phyloP scores from a whole-genome alignment of 2,113 vertebrate species.

The Telmatochromis sp. region DNA sequence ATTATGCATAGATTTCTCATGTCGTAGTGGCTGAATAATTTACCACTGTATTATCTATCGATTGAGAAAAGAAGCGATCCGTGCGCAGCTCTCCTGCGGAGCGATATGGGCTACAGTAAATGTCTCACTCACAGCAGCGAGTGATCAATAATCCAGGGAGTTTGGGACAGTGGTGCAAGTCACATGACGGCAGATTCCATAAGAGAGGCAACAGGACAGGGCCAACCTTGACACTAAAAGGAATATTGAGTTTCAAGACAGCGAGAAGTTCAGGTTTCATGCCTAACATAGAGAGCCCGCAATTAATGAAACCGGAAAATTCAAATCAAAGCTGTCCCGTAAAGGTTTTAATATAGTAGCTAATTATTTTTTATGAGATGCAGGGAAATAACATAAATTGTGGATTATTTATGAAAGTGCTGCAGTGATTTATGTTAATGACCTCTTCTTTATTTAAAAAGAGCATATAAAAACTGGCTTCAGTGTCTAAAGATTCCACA shows the following conservation, averaged over 20 bases:
- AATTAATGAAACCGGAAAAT: slow-evolving; percentile 57
- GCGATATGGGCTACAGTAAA: slow-evolving; percentile 36
- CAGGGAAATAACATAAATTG: not conserved
- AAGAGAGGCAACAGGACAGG: slow-evolving; percentile 44
- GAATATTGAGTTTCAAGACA: slow-evolving; percentile 67
- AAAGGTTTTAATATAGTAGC: not conserved
- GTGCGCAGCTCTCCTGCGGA: not conserved
- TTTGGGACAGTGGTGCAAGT: slow-evolving; percentile 33
- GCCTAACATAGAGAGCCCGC: slow-evolving; percentile 42
- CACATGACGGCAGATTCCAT: slow-evolving; percentile 61
- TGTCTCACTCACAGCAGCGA: slow-evolving; percentile 27
- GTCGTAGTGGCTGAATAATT: slow-evolving; percentile 14
- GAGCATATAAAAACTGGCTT: not conserved
- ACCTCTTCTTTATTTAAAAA: not conserved
- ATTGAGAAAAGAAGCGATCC: slow-evolving; percentile 2
- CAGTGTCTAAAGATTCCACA: not conserved
- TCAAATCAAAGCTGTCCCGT: not conserved
- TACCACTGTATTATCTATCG: slow-evolving; percentile 22
- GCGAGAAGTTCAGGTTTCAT: slow-evolving; percentile 57
- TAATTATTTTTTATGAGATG: not conserved
- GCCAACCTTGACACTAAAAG: slow-evolving; percentile 63
- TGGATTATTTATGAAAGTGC: not conserved
- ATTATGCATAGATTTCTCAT: not conserved
- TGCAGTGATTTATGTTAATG: not conserved
- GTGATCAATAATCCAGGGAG: slow-evolving; percentile 53